Conservation (phyloP, 2,113 vertebrate genomes). For the Oceanites oceanicus region DNA sequence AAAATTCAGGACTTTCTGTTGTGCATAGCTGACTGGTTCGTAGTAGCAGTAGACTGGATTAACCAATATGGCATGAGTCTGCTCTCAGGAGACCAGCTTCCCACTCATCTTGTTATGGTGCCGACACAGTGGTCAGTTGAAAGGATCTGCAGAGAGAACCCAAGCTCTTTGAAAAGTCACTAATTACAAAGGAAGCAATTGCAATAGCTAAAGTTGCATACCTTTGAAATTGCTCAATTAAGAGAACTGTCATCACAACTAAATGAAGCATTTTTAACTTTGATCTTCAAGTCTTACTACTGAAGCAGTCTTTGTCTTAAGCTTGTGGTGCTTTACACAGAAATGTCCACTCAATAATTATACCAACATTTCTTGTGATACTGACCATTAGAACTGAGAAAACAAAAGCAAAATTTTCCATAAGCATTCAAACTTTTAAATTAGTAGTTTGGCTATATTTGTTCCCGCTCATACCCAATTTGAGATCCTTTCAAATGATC, state of each 20-base stretch:
- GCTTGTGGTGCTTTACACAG: not conserved
- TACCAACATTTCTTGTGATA: not conserved
- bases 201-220: slow-evolving; percentile 20
- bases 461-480: not conserved
- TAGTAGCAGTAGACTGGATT: not conserved
- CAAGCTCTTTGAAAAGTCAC: slow-evolving; percentile 19
- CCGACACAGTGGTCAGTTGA: not conserved
- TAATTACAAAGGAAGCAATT: slow-evolving; percentile 11
- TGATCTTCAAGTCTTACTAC: not conserved
- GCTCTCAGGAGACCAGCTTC: not conserved
- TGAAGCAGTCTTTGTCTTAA: not conserved
- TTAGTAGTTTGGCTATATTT: not conserved
- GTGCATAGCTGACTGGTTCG: not conserved
- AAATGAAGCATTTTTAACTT: slow-evolving; percentile 2
- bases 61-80: not conserved
- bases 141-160: not conserved
- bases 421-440: not conserved
- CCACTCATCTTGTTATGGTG: not conserved
- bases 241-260: slow-evolving; percentile 16
- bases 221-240: slow-evolving; percentile 47
- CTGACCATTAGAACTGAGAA: not conserved
- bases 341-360: not conserved
- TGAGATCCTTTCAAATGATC: not conserved
- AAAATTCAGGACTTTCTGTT: not conserved
- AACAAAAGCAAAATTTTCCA: not conserved